phyloP scores from a whole-genome alignment of 2,888 invertebrate genomes.

The Eupithecia inturbata region DNA sequence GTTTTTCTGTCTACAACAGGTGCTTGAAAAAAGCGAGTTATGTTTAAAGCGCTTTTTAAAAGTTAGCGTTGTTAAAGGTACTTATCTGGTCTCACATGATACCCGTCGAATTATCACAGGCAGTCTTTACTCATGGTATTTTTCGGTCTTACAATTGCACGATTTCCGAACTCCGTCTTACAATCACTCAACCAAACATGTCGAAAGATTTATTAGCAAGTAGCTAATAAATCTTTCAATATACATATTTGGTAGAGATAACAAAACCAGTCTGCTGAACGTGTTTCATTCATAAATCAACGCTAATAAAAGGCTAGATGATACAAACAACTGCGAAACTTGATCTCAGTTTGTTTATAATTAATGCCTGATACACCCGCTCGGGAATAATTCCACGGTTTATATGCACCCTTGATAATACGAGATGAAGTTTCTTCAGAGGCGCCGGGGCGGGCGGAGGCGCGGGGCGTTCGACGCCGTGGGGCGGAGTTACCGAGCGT shows the following conservation, averaged over 20 bases:
- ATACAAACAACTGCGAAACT: slow-evolving; percentile 57
- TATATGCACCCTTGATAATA: slow-evolving; percentile 81
- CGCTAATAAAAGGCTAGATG: slow-evolving; percentile 44
- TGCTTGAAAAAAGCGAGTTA: slow-evolving; percentile 71
- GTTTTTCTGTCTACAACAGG: slow-evolving; percentile 78
- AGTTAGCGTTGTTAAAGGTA: slow-evolving; percentile 10
- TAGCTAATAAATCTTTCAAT: neutral
- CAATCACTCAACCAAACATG: neutral
- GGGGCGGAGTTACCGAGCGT: slow-evolving; percentile 74
- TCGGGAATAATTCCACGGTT: slow-evolving; percentile 77
- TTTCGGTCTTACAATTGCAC: neutral
- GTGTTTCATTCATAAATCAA: slow-evolving; percentile 44
- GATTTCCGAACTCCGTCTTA: neutral
- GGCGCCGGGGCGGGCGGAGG: slow-evolving; percentile 66
- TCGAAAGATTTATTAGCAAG: neutral
- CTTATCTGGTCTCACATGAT: neutral
- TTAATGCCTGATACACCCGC: slow-evolving; percentile 75
- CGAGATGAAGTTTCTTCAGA: slow-evolving; percentile 81
- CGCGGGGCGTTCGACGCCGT: slow-evolving; percentile 70
- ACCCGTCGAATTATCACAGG: neutral
- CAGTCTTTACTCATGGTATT: neutral
- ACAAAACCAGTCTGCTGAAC: slow-evolving; percentile 11
- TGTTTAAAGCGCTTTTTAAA: slow-evolving; percentile 44
- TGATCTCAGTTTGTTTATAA: slow-evolving; percentile 73
- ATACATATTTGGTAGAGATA: neutral